Conservation (phyloP, 1,140 invertebrate species). For the Bombus breviceps region DNA sequence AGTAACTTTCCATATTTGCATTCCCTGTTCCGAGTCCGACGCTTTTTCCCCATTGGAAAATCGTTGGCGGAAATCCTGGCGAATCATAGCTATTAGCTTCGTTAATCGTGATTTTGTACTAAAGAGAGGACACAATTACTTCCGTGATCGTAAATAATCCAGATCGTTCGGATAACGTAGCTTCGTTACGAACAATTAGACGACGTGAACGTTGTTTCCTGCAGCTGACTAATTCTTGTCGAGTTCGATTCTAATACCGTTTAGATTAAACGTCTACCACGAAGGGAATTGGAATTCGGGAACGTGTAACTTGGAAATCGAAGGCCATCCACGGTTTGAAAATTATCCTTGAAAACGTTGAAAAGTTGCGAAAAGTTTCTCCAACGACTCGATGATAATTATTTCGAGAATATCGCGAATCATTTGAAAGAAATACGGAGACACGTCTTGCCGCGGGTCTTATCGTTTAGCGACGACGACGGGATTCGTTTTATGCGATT, state of each 20-base stretch:
- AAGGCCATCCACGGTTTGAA: background rate
- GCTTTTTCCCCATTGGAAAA: background rate
- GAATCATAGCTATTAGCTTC: conserved; percentile 34
- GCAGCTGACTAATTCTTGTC: conserved; percentile 14
- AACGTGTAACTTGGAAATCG: background rate
- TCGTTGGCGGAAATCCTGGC: background rate
- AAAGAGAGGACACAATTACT: conserved; percentile 39
- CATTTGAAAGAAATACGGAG: background rate
- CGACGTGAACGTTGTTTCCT: conserved; percentile 3
- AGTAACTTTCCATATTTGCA: background rate
- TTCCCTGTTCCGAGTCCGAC: background rate
- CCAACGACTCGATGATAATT: too few relatives aligned
- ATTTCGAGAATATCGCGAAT: too few relatives aligned
- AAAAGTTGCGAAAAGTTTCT: too few relatives aligned
- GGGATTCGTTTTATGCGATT: background rate
- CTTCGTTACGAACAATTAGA: conserved; percentile 52
- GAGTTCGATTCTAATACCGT: background rate
- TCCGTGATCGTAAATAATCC: conserved; percentile 50
- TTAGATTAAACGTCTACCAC: background rate
- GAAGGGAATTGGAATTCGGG: background rate
- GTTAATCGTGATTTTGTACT: conserved; percentile 42
- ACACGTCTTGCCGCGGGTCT: background rate
- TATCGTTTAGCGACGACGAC: too few relatives aligned
- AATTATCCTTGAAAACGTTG: too few relatives aligned
- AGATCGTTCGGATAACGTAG: conserved; percentile 11